Percentiles rank a stretch among this genome's conserved stretches.
Conservation (phyloP, 2,797 vertebrate species). For the Myotis vivesi region DNA sequence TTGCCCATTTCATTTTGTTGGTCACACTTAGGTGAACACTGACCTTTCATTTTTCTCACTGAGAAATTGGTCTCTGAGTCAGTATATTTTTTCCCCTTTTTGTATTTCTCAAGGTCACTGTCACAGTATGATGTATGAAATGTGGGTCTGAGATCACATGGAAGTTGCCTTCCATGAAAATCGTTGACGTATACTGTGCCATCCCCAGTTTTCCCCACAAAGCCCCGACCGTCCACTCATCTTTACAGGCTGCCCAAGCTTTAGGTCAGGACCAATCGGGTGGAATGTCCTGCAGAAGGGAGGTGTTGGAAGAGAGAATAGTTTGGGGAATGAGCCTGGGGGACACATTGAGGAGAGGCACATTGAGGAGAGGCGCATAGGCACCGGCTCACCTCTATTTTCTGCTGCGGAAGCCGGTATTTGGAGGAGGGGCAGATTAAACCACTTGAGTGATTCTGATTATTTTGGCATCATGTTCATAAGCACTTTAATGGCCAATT, state of each 20-base stretch:
- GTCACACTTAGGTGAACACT: slow-evolving; percentile 44
- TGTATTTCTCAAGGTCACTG: slow-evolving; percentile 55
- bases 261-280: background rate
- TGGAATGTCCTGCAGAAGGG: background rate
- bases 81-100: background rate
- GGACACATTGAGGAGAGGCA: background rate
- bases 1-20: slow-evolving; percentile 36
- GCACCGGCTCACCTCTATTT: background rate
- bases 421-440: background rate
- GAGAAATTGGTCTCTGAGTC: slow-evolving; percentile 46
- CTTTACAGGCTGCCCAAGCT: background rate
- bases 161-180: background rate
- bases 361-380: background rate
- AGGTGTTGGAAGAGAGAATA: background rate
- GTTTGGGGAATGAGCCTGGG: background rate
- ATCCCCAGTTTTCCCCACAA: background rate
- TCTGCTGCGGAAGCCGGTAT: background rate
- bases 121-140: slow-evolving; percentile 31
- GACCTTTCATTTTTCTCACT: slow-evolving; percentile 58
- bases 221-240: background rate
- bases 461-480: background rate
- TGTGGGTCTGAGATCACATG: background rate
- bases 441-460: background rate
- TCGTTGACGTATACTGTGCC: rapidly evolving
- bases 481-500: background rate